Evolutionary conservation across 2,797 vertebrate genomes (phyloP).

Genomic region (Vireo griseus): DNA sequence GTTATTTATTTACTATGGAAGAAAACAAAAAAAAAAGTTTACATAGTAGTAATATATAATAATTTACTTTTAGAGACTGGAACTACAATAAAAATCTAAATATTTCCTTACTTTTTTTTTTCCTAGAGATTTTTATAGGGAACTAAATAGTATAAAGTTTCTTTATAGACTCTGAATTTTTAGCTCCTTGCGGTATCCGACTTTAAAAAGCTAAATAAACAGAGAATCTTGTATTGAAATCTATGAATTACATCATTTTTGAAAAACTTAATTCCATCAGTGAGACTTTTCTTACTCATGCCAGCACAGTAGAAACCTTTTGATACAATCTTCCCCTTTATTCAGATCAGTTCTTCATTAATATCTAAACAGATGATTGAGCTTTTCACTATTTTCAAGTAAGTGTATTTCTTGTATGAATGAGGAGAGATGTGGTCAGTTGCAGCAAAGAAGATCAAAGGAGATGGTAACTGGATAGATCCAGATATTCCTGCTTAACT

Average conservation of each 20-base stretch:
- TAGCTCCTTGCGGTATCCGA: neutral
- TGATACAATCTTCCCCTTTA: neutral
- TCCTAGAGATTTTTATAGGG: neutral
- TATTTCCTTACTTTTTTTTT: neutral
- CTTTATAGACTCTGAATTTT: conserved; percentile 10
- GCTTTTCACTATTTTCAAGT: conserved; percentile 40
- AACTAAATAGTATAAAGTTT: neutral
- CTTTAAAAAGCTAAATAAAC: neutral
- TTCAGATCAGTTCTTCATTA: neutral
- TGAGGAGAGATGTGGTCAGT: conserved; percentile 26
- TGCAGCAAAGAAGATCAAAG: conserved; percentile 68
- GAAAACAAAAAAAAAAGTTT: neutral
- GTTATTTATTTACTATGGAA: neutral
- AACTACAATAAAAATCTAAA: neutral
- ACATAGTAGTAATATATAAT: neutral
- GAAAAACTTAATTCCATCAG: neutral
- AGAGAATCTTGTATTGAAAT: neutral
- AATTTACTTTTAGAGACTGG: neutral
- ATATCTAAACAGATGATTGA: conserved; percentile 35
- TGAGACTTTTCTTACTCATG: neutral
- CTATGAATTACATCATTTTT: neutral
- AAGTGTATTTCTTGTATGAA: conserved; percentile 47
- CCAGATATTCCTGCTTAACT: conserved; percentile 68
- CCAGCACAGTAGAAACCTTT: conserved; percentile 26
- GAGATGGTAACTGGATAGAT: conserved; percentile 62